These are phyloP conservation scores for Troglohyphantes excavatus DNA, from an alignment of 2,888 invertebrate genomes.

Conservation along the genomic window DNA sequence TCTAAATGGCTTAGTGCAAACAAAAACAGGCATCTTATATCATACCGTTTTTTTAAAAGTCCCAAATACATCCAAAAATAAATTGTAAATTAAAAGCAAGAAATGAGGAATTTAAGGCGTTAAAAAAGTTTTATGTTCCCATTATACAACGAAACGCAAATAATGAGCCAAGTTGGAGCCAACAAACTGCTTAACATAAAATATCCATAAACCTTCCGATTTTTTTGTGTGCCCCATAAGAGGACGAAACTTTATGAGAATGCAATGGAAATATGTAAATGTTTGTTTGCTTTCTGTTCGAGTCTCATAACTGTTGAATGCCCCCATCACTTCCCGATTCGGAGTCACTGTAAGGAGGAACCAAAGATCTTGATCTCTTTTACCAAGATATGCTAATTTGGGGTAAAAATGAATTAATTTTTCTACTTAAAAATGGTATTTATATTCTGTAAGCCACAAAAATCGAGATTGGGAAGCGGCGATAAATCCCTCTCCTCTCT, in stretches of 20 bases:
- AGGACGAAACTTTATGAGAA: slow-evolving; percentile 50
- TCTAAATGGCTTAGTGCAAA: neutral
- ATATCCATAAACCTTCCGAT: slow-evolving; percentile 55
- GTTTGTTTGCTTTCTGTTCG: slow-evolving; percentile 56
- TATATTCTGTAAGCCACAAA: slow-evolving; percentile 36
- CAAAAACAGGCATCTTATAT: neutral
- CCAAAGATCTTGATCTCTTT: slow-evolving; percentile 20
- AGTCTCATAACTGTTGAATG: slow-evolving; percentile 55
- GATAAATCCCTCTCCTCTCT: slow-evolving; percentile 19
- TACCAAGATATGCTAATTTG: slow-evolving; percentile 51
- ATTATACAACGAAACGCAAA: slow-evolving; percentile 61
- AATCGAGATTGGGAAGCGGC: slow-evolving; percentile 16
- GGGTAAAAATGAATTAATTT: slow-evolving; percentile 49
- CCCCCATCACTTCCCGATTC: slow-evolving; percentile 48
- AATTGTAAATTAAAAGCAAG: slow-evolving; percentile 61
- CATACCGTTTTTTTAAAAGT: slow-evolving; percentile 8
- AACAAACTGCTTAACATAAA: slow-evolving; percentile 66
- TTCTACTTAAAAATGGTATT: slow-evolving; percentile 27
- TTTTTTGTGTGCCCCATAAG: slow-evolving; percentile 48
- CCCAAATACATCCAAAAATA: slow-evolving; percentile 33
- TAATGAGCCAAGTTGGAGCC: slow-evolving; percentile 61
- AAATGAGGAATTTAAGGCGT: slow-evolving; percentile 40
- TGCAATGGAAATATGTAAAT: slow-evolving; percentile 65
- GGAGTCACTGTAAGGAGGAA: slow-evolving; percentile 14
- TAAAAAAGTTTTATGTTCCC: slow-evolving; percentile 59